These are phyloP conservation scores for Lycaon pictus DNA, from an alignment of 2,113 vertebrate species.

Conservation along the genomic window DNA sequence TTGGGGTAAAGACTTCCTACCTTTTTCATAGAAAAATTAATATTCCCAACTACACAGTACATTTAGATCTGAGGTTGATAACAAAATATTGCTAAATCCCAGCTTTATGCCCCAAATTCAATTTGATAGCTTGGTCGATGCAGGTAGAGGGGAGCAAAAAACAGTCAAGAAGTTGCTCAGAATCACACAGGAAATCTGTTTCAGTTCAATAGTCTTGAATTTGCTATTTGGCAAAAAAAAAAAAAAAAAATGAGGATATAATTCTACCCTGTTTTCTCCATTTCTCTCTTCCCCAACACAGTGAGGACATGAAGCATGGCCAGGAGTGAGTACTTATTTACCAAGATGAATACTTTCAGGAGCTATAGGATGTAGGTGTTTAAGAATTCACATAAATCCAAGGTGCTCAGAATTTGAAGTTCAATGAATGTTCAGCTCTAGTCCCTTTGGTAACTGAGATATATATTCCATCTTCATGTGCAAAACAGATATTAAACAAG, in stretches of 20 bases:
- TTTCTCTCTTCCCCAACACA: neutral
- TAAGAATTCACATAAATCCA: conserved; percentile 45
- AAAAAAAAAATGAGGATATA: neutral
- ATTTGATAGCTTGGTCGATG: conserved; percentile 5
- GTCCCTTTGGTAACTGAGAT: conserved; percentile 31
- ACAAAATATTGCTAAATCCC: neutral
- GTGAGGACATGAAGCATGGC: neutral
- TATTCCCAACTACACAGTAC: neutral
- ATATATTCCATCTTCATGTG: neutral
- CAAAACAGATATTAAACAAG: conserved; percentile 45
- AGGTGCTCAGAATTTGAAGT: conserved; percentile 3
- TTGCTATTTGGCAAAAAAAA: conserved; percentile 27
- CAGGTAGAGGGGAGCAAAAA: neutral
- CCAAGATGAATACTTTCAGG: conserved; percentile 44
- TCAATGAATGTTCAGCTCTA: neutral
- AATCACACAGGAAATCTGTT: conserved; percentile 9
- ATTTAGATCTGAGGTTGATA: neutral
- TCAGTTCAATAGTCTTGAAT: conserved; percentile 3
- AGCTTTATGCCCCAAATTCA: neutral
- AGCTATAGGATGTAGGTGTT: neutral
- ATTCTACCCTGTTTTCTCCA: neutral
- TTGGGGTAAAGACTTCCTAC: neutral
- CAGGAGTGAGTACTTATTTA: neutral
- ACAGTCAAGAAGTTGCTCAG: neutral
- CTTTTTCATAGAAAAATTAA: neutral